Evolutionary conservation across 2,888 invertebrate species (phyloP).

Genomic region (Limenitis camilla): DNA sequence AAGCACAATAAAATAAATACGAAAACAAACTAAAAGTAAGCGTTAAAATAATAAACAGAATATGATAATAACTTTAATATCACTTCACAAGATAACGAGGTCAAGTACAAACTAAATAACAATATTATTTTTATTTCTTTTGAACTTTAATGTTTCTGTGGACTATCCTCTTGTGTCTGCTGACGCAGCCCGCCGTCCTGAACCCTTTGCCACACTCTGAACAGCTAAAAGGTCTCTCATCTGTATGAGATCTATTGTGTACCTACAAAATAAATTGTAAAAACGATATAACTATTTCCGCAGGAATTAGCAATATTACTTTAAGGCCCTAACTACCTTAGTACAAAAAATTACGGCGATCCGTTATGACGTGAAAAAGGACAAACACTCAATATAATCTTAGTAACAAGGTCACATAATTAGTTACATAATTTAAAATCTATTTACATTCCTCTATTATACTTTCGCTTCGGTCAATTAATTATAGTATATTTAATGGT

Average conservation of each 20-base stretch:
- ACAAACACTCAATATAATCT: no score
- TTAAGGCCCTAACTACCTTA: no score
- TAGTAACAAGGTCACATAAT: no score
- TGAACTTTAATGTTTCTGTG: slow-evolving; percentile 36
- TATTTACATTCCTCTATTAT: no score
- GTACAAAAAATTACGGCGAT: no score
- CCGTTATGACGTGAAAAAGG: no score
- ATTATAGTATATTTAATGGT: no score
- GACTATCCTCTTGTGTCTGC: slow-evolving; percentile 61
- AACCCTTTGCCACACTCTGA: slow-evolving; percentile 66
- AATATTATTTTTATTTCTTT: slow-evolving; percentile 12
- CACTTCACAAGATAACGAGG: slow-evolving; percentile 23
- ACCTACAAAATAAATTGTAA: slow-evolving; percentile 67
- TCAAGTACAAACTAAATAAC: slow-evolving; percentile 27
- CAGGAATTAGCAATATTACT: no score
- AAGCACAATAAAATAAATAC: no score
- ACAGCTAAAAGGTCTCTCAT: slow-evolving; percentile 62
- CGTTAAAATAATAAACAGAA: slow-evolving; percentile 12
- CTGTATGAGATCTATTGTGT: slow-evolving; percentile 66
- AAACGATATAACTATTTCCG: no score
- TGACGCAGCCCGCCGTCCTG: slow-evolving; percentile 66
- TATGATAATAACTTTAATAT: slow-evolving; percentile 24
- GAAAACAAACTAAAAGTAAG: background rate
- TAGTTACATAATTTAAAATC: no score
- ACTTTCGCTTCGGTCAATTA: no score